Evolutionary conservation across 2,113 vertebrate genomes (phyloP).

Genomic region (Rousettus leschenaultii): DNA sequence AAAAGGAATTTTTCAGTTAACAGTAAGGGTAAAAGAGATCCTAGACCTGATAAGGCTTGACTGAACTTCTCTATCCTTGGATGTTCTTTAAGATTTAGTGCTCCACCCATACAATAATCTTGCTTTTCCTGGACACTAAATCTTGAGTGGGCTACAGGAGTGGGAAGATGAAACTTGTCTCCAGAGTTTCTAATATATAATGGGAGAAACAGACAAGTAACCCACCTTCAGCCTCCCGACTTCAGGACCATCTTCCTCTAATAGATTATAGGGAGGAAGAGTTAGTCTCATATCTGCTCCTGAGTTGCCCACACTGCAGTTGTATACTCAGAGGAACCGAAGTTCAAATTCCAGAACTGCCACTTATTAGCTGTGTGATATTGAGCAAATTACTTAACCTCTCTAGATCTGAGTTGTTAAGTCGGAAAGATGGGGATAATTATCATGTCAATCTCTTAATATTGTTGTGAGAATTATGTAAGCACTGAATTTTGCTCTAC

Average conservation of each 20-base stretch:
- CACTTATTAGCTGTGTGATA: not conserved
- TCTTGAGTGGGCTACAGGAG: not conserved
- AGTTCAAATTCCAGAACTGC: not conserved
- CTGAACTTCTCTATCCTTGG: not conserved
- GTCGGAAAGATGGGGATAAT: not conserved
- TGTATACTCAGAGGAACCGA: not conserved
- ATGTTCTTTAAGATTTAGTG: not conserved
- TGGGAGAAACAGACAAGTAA: not conserved
- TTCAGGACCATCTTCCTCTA: not conserved
- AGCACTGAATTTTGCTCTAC: not conserved
- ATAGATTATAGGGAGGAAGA: not conserved
- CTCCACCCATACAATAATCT: not conserved
- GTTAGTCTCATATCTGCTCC: not conserved
- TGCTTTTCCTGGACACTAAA: not conserved
- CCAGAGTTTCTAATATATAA: not conserved
- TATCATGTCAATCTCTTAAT: not conserved
- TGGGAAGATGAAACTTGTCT: not conserved
- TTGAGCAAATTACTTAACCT: not conserved
- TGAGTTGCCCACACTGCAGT: no score
- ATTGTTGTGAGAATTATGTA: not conserved
- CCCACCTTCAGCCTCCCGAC: not conserved
- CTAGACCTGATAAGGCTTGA: not conserved
- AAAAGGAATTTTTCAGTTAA: not conserved
- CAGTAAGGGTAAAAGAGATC: not conserved
- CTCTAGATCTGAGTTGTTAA: not conserved